Percentiles rank a stretch among this genome's conserved stretches.
These are phyloP conservation scores for Bubo blakistoni DNA, from an alignment of 2,113 vertebrate genomes.

Conservation along the genomic window DNA sequence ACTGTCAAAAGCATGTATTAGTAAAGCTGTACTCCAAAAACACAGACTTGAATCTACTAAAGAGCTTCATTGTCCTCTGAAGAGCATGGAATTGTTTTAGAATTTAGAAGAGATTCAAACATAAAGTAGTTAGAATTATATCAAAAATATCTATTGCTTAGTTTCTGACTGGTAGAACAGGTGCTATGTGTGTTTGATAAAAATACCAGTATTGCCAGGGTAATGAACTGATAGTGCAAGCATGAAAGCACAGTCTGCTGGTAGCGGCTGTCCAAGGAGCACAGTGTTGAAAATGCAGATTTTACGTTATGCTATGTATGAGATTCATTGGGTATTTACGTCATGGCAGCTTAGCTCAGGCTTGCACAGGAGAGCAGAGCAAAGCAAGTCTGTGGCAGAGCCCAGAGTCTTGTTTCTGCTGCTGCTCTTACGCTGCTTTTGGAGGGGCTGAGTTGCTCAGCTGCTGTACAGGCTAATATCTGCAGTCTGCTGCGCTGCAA, in stretches of 20 bases:
- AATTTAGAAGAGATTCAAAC: neutral
- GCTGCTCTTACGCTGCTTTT: neutral
- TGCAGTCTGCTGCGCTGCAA: neutral
- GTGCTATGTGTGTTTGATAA: neutral
- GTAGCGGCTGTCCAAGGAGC: neutral
- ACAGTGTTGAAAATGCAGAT: rapidly evolving
- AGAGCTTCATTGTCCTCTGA: neutral
- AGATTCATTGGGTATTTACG: rapidly evolving
- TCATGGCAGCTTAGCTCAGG: neutral
- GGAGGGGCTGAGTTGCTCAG: neutral
- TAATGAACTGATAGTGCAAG: too few relatives aligned
- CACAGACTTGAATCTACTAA: neutral
- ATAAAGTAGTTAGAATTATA: neutral
- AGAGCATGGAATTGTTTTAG: neutral
- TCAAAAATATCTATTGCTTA: neutral
- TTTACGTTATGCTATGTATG: rapidly evolving
- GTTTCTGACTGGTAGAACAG: neutral
- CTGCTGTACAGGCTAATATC: neutral
- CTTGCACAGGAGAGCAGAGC: neutral
- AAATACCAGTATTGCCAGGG: neutral
- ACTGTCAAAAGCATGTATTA: neutral
- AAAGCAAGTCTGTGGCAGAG: neutral
- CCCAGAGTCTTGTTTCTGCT: too few relatives aligned
- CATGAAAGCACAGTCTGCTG: neutral
- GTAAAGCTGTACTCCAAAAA: neutral